A percentile compares a stretch with the other conserved stretches of the same genome.
Conservation (phyloP, 2,113 vertebrate genomes). For the Theristicus caerulescens region DNA sequence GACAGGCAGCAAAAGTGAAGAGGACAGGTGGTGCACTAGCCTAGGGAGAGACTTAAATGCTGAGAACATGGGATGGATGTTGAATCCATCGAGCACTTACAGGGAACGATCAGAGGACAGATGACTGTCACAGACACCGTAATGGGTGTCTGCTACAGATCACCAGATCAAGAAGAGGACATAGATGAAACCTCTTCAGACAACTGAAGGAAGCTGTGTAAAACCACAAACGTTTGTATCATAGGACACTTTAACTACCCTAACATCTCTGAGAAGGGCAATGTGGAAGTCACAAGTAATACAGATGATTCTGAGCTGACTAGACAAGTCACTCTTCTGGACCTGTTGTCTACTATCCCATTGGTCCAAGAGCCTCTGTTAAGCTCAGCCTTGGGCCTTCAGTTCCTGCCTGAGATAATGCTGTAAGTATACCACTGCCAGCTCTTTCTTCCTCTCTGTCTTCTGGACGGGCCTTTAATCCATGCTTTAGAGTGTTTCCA, state of each 20-base stretch:
- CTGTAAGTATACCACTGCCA: neutral
- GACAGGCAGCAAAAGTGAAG: neutral
- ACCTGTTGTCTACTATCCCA: neutral
- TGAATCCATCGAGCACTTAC: accelerated
- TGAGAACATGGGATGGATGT: neutral
- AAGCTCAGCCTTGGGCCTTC: neutral
- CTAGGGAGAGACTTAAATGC: neutral
- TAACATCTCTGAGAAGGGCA: neutral
- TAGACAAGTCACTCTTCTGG: neutral
- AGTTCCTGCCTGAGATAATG: neutral
- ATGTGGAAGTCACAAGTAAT: neutral
- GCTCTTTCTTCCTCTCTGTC: neutral
- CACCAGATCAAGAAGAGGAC: neutral
- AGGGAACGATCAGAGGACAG: neutral
- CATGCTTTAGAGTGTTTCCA: neutral
- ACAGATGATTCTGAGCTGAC: neutral
- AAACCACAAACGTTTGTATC: neutral
- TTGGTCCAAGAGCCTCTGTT: neutral
- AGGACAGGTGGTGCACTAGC: neutral
- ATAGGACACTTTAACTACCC: neutral
- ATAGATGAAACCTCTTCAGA: neutral
- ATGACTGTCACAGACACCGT: accelerated
- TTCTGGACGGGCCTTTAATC: neutral
- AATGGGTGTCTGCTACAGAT: neutral
- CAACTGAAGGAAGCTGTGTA: neutral